These are phyloP conservation scores for Lamproptera curius DNA, from an alignment of 2,888 invertebrate species.

Conservation along the genomic window DNA sequence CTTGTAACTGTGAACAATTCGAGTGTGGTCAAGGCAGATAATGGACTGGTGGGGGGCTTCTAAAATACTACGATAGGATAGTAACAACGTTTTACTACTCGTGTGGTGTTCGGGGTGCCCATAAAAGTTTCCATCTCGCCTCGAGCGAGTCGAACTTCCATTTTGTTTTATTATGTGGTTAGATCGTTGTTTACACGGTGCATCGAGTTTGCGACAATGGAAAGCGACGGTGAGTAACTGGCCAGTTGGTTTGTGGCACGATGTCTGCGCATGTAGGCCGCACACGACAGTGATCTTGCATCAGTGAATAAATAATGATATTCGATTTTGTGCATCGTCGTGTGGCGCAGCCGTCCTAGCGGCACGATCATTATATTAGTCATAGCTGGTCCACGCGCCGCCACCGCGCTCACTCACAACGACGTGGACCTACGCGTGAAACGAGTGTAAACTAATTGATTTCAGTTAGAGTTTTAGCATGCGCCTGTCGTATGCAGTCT, in stretches of 20 bases:
- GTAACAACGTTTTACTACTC: conserved; percentile 77
- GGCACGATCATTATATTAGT: conserved; percentile 37
- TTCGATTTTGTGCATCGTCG: conserved; percentile 68
- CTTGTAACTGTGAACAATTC: conserved; percentile 57
- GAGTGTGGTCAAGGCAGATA: conserved; percentile 62
- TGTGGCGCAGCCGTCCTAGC: conserved; percentile 55
- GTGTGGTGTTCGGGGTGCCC: conserved; percentile 52
- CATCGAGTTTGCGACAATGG: conserved; percentile 65
- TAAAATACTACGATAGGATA: conserved; percentile 77
- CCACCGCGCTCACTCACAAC: conserved; percentile 17
- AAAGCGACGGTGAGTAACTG: conserved; percentile 61
- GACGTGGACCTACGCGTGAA: conserved; percentile 25
- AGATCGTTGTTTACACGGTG: conserved; percentile 65
- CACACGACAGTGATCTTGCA: conserved; percentile 69
- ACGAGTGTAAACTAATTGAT: conserved; percentile 51
- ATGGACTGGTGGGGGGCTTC: conserved; percentile 73
- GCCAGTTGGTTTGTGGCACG: conserved; percentile 38
- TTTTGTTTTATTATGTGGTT: conserved; percentile 76
- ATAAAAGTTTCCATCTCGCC: conserved; percentile 69
- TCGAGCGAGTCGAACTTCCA: conserved; percentile 70
- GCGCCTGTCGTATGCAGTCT: conserved; percentile 51
- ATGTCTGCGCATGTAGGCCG: conserved; percentile 69
- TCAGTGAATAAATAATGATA: conserved; percentile 65
- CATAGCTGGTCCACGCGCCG: conserved; percentile 28
- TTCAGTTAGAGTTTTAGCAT: conserved; percentile 56